phyloP scores from a whole-genome alignment of 1,140 invertebrate species.

The Anadara kagoshimensis region DNA sequence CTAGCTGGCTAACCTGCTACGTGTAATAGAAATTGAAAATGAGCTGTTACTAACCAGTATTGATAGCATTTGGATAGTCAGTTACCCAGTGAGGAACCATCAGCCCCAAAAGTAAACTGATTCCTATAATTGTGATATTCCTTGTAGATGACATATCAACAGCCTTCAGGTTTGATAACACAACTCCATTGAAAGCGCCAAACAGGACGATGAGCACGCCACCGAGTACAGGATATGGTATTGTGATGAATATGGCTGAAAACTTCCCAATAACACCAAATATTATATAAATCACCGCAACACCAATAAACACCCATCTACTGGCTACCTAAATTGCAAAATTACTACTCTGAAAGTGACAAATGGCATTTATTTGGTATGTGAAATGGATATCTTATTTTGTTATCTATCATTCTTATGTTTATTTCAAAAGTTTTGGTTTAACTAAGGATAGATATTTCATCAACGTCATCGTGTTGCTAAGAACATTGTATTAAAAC shows the following conservation, averaged over 20 bases:
- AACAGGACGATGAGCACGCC: constrained; percentile 92
- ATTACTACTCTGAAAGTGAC: no score
- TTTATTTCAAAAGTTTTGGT: no score
- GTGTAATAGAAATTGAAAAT: no score
- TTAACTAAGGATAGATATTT: no score
- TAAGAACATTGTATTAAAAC: no score
- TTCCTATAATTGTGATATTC: constrained; percentile 91
- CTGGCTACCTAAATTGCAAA: constrained; percentile 54
- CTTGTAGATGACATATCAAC: constrained; percentile 86
- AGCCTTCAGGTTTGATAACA: constrained; percentile 84
- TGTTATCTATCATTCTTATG: no score
- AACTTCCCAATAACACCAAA: constrained; percentile 82
- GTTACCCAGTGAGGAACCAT: constrained; percentile 82
- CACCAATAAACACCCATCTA: constrained; percentile 78
- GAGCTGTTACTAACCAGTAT: constrained; percentile 77
- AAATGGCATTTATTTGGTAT: no score
- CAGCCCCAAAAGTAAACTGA: constrained; percentile 89
- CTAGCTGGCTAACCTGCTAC: no score
- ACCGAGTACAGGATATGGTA: constrained; percentile 89
- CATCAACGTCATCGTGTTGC: no score
- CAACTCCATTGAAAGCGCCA: constrained; percentile 69
- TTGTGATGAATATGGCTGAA: constrained; percentile 89
- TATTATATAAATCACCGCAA: constrained; percentile 83
- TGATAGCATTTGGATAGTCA: constrained; percentile 79
- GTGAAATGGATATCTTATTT: no score